These are phyloP conservation scores for Cygnus buccinator DNA, from an alignment of 2,113 vertebrate species.

Conservation along the genomic window DNA sequence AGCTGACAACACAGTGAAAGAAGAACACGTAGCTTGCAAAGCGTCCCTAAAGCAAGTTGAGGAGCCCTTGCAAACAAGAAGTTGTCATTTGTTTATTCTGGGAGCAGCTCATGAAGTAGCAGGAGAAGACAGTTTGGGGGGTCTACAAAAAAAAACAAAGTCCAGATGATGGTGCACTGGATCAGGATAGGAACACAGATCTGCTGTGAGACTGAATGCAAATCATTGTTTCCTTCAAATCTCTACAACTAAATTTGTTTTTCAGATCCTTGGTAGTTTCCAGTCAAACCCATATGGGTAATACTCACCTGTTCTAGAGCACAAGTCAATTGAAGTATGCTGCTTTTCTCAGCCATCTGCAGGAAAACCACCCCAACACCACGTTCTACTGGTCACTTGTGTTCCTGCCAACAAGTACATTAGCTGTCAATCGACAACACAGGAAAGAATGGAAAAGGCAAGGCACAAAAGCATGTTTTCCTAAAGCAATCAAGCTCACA, in stretches of 20 bases:
- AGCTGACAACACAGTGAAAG: neutral
- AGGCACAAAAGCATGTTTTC: too few species aligned
- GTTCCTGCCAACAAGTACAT: accelerated
- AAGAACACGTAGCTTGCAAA: neutral
- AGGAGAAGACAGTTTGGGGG: neutral
- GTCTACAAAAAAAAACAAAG: neutral
- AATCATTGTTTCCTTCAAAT: neutral
- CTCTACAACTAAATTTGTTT: neutral
- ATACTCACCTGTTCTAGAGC: neutral
- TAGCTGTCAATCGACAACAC: too few species aligned
- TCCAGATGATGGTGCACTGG: neutral
- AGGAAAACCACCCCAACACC: neutral
- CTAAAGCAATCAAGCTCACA: neutral
- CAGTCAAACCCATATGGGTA: accelerated
- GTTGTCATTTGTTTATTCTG: neutral
- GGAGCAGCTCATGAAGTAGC: neutral
- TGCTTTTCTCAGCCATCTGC: neutral
- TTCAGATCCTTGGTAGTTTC: neutral
- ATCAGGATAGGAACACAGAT: neutral
- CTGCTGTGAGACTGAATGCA: neutral
- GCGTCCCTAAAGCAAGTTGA: neutral
- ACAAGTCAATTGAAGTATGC: accelerated
- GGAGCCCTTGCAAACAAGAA: neutral
- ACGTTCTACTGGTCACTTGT: accelerated
- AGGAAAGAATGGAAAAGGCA: neutral